A percentile compares a stretch with the other conserved stretches of the same genome.
These are phyloP conservation scores for Hirtodrosophila histrioides DNA, from an alignment of 2,888 invertebrate genomes.

Conservation along the genomic window DNA sequence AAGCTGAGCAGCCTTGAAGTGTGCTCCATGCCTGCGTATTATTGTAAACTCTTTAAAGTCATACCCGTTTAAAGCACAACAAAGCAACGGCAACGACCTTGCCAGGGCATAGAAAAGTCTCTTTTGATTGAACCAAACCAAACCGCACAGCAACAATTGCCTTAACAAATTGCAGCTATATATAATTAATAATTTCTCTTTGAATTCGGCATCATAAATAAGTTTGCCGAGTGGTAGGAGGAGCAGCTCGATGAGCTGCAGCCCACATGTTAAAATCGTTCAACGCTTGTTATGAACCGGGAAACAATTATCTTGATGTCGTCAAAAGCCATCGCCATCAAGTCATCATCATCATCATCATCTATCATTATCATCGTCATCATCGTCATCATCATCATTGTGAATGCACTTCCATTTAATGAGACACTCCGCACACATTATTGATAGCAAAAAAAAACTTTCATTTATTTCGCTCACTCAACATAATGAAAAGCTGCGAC, in stretches of 20 bases:
- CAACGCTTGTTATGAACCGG: conserved; percentile 58
- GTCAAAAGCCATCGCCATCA: conserved; percentile 70
- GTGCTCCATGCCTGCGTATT: conserved; percentile 36
- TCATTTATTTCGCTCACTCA: conserved; percentile 75
- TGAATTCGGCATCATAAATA: conserved; percentile 30
- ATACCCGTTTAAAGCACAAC: conserved; percentile 14
- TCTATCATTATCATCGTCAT: conserved; percentile 18
- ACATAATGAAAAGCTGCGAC: conserved; percentile 69
- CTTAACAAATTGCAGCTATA: conserved; percentile 42
- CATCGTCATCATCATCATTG: conserved; percentile 7
- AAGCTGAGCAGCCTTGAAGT: conserved; percentile 42
- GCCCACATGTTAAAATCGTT: conserved; percentile 51
- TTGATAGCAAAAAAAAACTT: conserved; percentile 51
- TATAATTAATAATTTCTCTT: conserved; percentile 67
- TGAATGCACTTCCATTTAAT: conserved; percentile 77
- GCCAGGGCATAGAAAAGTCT: conserved; percentile 54
- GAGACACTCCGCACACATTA: conserved; percentile 41
- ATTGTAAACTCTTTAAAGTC: conserved; percentile 55
- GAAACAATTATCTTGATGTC: conserved; percentile 75
- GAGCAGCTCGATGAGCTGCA: conserved; percentile 1
- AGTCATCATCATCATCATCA: conserved; percentile 52
- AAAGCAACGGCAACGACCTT: conserved; percentile 60
- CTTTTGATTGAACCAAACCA: conserved; percentile 35
- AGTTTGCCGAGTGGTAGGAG: conserved; percentile 12
- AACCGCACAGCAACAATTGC: conserved; percentile 17